Percentiles rank a stretch among this genome's conserved stretches.
phyloP scores from a whole-genome alignment of 2,113 vertebrate genomes.

The Alosa alosa region DNA sequence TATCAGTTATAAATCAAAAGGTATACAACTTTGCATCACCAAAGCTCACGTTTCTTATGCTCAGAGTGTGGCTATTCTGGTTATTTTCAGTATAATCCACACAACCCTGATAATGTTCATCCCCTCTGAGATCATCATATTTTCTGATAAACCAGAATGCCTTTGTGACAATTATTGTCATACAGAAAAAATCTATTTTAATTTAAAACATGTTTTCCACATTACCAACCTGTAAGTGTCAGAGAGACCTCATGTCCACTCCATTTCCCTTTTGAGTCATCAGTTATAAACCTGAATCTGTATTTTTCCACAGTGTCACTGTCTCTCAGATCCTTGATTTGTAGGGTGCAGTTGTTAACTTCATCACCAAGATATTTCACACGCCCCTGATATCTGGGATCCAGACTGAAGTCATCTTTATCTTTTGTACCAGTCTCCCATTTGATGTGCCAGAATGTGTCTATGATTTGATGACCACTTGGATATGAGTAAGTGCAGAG shows the following conservation, averaged over 20 bases:
- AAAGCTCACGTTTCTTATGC: conserved; percentile 22
- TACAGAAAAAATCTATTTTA: too few species aligned
- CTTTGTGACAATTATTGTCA: too few species aligned
- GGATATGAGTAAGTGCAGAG: not conserved
- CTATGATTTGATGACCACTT: not conserved
- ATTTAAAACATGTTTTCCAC: not conserved
- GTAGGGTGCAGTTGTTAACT: too few species aligned
- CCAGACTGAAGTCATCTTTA: too few species aligned
- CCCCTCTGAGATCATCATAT: not conserved
- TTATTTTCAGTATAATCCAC: not conserved
- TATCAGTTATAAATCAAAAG: conserved; percentile 23
- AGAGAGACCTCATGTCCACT: not conserved
- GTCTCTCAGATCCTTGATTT: too few species aligned
- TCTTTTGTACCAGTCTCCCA: not conserved
- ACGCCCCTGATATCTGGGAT: not conserved
- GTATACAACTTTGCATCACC: conserved; percentile 23
- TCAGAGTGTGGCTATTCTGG: conserved; percentile 13
- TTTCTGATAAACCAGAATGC: not conserved
- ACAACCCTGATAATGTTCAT: not conserved
- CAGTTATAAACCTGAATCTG: not conserved
- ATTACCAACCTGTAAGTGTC: not conserved
- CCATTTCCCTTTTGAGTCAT: not conserved
- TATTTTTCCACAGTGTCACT: not conserved
- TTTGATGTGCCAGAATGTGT: not conserved
- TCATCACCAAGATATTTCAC: too few species aligned